phyloP scores from a whole-genome alignment of 2,888 invertebrate species.

The Limenitis camilla region DNA sequence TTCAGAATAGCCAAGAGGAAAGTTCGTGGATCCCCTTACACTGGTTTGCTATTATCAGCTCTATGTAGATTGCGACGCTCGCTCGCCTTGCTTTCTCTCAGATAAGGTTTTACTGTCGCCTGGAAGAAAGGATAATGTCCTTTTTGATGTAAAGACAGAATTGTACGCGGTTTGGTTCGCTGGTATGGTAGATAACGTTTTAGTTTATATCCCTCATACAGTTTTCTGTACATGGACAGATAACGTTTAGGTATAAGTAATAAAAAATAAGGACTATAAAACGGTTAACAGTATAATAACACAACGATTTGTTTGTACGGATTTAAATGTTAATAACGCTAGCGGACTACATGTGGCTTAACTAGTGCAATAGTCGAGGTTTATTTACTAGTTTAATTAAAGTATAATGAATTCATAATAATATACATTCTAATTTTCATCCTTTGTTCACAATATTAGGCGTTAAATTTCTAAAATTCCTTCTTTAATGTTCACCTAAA shows the following conservation, averaged over 20 bases:
- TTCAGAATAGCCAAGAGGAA: slow-evolving; percentile 31
- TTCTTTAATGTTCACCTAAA: too few relatives aligned
- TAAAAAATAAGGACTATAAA: background rate
- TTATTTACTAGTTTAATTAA: too few relatives aligned
- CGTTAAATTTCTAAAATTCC: too few relatives aligned
- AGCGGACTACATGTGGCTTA: too few relatives aligned
- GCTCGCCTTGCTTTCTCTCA: slow-evolving; percentile 60
- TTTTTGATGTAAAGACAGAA: slow-evolving; percentile 61
- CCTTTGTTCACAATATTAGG: too few relatives aligned
- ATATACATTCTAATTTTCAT: too few relatives aligned
- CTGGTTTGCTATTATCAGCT: slow-evolving; percentile 67
- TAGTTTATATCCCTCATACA: slow-evolving; percentile 33
- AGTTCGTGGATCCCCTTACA: slow-evolving; percentile 36
- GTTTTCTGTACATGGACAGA: slow-evolving; percentile 4
- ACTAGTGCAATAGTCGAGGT: too few relatives aligned
- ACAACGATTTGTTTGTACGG: too few relatives aligned
- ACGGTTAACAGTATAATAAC: background rate
- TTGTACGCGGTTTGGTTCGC: slow-evolving; percentile 49
- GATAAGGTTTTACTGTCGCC: slow-evolving; percentile 67
- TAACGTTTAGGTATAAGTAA: background rate
- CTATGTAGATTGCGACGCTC: slow-evolving; percentile 69
- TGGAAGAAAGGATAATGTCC: slow-evolving; percentile 72
- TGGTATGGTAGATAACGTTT: slow-evolving; percentile 55
- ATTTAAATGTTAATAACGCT: too few relatives aligned
- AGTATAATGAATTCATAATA: too few relatives aligned